Conservation (phyloP, 2,113 vertebrate genomes). For the Ceuthmochares aereus region DNA sequence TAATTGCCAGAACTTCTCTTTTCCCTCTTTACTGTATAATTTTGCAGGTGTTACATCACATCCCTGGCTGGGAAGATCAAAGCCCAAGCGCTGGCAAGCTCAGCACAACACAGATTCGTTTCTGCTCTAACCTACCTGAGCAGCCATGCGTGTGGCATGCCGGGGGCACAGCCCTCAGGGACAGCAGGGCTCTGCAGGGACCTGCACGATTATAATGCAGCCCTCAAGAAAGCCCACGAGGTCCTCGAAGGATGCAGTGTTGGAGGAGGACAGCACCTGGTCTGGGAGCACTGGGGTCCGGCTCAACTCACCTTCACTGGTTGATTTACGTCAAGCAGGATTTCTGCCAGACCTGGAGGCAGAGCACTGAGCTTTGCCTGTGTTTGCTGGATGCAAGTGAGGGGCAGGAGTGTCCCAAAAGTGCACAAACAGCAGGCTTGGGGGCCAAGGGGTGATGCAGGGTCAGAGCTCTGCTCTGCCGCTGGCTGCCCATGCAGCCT, state of each 20-base stretch:
- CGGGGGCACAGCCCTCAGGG: background rate
- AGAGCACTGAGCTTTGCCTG: background rate
- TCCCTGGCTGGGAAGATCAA: constrained; percentile 43
- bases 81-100: background rate
- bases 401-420: background rate
- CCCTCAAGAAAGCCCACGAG: rapidly evolving
- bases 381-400: background rate
- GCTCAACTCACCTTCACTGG: background rate
- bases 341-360: background rate
- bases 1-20: background rate
- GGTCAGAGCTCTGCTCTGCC: background rate
- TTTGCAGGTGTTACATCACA: constrained; percentile 55
- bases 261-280: rapidly evolving
- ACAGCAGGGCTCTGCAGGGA: background rate
- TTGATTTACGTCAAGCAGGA: background rate
- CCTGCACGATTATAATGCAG: background rate
- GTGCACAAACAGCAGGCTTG: rapidly evolving
- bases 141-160: background rate
- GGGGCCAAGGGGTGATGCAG: rapidly evolving
- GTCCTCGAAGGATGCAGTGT: background rate
- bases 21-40: background rate
- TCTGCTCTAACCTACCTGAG: background rate
- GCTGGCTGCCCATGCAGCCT: background rate
- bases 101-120: background rate
- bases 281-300: rapidly evolving